phyloP scores from a whole-genome alignment of 1,140 invertebrate species.

The Penaeus japonicus region DNA sequence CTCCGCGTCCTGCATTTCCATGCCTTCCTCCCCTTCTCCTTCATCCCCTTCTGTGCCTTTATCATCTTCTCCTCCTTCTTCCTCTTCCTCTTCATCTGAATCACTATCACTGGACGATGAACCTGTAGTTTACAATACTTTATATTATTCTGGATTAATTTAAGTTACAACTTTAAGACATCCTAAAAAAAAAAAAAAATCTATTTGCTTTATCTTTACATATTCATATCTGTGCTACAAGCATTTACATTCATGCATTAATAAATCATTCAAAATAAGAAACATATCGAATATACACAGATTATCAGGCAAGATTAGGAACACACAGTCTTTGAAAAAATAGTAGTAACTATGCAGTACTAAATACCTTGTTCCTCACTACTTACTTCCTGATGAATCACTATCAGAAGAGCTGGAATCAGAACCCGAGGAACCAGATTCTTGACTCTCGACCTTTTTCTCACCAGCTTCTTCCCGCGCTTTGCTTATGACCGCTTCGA shows the following conservation, averaged over 20 bases:
- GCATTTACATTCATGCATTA: too few relatives aligned
- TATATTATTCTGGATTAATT: neutral
- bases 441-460: slow-evolving; percentile 61
- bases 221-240: too few relatives aligned
- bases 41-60: slow-evolving; percentile 19
- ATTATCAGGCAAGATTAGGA: too few relatives aligned
- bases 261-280: too few relatives aligned
- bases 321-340: too few relatives aligned
- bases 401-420: slow-evolving; percentile 62
- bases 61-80: slow-evolving; percentile 61
- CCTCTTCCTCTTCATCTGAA: slow-evolving; percentile 59
- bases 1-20: neutral
- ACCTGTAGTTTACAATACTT: neutral
- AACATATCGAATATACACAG: too few relatives aligned
- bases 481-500: slow-evolving; percentile 70
- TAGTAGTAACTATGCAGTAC: too few relatives aligned
- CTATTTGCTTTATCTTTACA: too few relatives aligned
- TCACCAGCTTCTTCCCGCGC: slow-evolving; percentile 60
- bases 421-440: slow-evolving; percentile 65
- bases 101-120: slow-evolving; percentile 62
- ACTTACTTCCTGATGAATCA: slow-evolving; percentile 54
- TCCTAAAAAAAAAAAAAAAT: too few relatives aligned
- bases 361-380: neutral
- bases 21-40: slow-evolving; percentile 27
- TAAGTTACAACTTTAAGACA: neutral